Evolutionary conservation across 2,888 invertebrate species (phyloP).

Genomic region (Clivina fossor): DNA sequence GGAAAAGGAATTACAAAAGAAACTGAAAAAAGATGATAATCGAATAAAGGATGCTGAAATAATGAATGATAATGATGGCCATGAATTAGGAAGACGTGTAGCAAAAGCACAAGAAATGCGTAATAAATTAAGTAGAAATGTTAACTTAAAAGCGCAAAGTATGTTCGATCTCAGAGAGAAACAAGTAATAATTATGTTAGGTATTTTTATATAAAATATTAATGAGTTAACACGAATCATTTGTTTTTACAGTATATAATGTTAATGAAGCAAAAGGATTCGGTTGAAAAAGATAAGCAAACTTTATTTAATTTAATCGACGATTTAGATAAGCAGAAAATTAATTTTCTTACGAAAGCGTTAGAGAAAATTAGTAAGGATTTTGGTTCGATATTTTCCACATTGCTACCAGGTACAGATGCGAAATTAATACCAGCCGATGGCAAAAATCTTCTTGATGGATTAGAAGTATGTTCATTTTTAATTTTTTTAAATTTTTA

Average conservation of each 20-base stretch:
- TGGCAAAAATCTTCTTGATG: slow-evolving; percentile 76
- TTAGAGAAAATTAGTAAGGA: slow-evolving; percentile 87
- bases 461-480: slow-evolving; percentile 81
- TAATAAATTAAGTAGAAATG: slow-evolving; percentile 67
- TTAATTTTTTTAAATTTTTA: too few relatives aligned
- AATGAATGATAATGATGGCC: slow-evolving; percentile 45
- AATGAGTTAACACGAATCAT: too few relatives aligned
- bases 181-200: slow-evolving; percentile 64
- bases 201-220: too few relatives aligned
- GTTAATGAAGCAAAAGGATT: slow-evolving; percentile 63
- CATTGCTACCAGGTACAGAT: slow-evolving; percentile 86
- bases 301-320: slow-evolving; percentile 77
- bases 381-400: slow-evolving; percentile 92
- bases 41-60: slow-evolving; percentile 45
- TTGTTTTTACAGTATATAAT: slow-evolving; percentile 59
- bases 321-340: slow-evolving; percentile 90
- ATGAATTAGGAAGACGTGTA: slow-evolving; percentile 59
- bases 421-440: slow-evolving; percentile 80
- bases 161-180: slow-evolving; percentile 85
- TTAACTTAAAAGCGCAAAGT: slow-evolving; percentile 84
- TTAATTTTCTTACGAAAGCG: slow-evolving; percentile 76
- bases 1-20: slow-evolving; percentile 46
- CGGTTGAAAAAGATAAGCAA: slow-evolving; percentile 72
- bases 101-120: slow-evolving; percentile 61
- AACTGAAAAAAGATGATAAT: slow-evolving; percentile 43